These are phyloP conservation scores for Stomatorhinus walkeri DNA, from an alignment of 2,797 vertebrate species.

Conservation along the genomic window DNA sequence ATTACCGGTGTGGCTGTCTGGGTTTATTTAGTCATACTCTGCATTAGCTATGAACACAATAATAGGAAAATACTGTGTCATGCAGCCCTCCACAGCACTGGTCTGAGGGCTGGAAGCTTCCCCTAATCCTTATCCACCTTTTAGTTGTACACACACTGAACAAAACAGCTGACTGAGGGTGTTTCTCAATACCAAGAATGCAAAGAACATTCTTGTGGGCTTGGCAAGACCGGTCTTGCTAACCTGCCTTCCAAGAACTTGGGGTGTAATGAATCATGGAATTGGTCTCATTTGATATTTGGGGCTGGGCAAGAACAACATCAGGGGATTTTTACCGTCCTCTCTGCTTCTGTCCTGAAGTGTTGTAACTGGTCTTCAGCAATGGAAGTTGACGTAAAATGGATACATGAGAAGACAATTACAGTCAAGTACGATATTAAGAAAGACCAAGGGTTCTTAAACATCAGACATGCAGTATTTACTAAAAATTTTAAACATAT, in stretches of 20 bases:
- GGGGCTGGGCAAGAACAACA: neutral
- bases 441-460: neutral
- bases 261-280: neutral
- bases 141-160: neutral
- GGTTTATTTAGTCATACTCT: neutral
- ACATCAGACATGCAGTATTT: neutral
- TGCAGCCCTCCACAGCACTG: neutral
- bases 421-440: neutral
- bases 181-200: neutral
- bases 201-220: neutral
- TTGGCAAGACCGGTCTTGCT: neutral
- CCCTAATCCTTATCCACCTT: neutral
- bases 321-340: neutral
- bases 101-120: neutral
- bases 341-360: neutral
- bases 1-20: neutral
- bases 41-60: neutral
- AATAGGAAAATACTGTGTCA: neutral
- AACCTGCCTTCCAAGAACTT: neutral
- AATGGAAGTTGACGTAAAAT: neutral
- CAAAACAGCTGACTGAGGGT: neutral
- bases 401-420: neutral
- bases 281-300: neutral
- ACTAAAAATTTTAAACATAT: no score
- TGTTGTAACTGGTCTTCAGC: neutral